Evolutionary conservation across 2,113 vertebrate species (phyloP), one percentile per base, ranked within the genome.

Genomic region (Rhynchopsitta pachyrhyncha): DNA sequence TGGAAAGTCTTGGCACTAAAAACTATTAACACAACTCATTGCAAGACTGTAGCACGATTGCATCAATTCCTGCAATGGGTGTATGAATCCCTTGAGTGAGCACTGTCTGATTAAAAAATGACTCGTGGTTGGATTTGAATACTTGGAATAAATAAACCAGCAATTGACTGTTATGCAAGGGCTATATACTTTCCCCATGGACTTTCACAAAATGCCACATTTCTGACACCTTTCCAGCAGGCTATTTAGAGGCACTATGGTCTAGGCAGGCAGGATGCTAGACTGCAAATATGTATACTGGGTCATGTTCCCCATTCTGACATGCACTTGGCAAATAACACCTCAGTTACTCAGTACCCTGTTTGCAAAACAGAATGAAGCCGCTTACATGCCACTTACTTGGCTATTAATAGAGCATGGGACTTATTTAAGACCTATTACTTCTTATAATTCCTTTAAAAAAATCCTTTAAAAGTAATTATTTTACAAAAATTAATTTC

Each of bases 141-240:
- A 42, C 73, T 92, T 86, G 95, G 84, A 91, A 95, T 60, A 91
- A 97, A 93, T 75, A 91, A 95, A 91, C 16, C 73, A 92, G 68
- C 88, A 71, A 83, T 35, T 79, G 90, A 25, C 55, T 92, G 3
- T 97, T 97, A 71, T 86, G 95, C 95, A 97, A 97, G 90, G 53
- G 46, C 73, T 67, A 3, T 67, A 33, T 23, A 33, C 83, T 96
- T 95, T 96, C 91, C 90, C 80, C 86, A 86, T 47, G 75, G 75
- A 29, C 83, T 97, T 94, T 90, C 91, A 89, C 91, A 93, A 57
- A 91, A 90, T 55, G 82, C 68, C 91, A 89, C 74, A 96, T 95
- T 94, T 93, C 93, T 97, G 93, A 96, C 92, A 84, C 92, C 75
- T 94, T 94, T 90, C 92, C 93, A 94, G 85, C 90, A 89, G 75